Evolutionary conservation across 2,113 vertebrate species (phyloP).

Genomic region (Cyphomyrus discorhynchus): DNA sequence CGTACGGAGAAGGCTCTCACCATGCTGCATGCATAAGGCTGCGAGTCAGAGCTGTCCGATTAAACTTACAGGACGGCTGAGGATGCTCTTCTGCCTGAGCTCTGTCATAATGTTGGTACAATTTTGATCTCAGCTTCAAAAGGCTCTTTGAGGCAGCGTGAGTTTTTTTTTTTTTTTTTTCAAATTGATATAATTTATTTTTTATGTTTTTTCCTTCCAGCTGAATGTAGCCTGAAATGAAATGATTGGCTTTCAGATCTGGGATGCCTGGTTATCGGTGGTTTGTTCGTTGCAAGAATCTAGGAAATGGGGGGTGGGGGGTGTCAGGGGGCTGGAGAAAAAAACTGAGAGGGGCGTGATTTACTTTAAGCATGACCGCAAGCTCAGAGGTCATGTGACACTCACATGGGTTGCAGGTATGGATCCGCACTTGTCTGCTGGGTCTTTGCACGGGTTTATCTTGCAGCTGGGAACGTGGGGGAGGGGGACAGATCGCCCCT

Average conservation of each 20-base stretch:
- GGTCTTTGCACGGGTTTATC: not conserved
- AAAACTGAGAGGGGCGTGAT: not conserved
- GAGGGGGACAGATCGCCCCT: not conserved
- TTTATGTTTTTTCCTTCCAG: not conserved
- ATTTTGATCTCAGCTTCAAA: constrained; percentile 7
- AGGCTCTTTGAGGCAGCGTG: not conserved
- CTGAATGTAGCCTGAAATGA: not conserved
- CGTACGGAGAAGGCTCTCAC: not conserved
- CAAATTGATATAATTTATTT: not conserved
- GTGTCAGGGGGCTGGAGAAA: not conserved
- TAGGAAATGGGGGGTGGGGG: not conserved
- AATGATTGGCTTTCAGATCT: not conserved
- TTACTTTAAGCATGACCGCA: not conserved
- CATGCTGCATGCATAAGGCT: not conserved
- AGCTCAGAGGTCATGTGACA: not conserved
- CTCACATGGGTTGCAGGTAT: not conserved
- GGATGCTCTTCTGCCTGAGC: not conserved
- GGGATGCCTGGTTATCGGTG: not conserved
- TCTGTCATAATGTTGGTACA: not conserved
- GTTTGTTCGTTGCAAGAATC: not conserved
- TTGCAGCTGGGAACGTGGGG: not conserved
- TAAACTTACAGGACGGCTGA: not conserved
- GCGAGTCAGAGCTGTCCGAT: not conserved
- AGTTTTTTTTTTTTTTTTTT: not conserved
- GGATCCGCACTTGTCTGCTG: not conserved